phyloP scores from a whole-genome alignment of 2,888 invertebrate genomes.

The Melanophora roralis region DNA sequence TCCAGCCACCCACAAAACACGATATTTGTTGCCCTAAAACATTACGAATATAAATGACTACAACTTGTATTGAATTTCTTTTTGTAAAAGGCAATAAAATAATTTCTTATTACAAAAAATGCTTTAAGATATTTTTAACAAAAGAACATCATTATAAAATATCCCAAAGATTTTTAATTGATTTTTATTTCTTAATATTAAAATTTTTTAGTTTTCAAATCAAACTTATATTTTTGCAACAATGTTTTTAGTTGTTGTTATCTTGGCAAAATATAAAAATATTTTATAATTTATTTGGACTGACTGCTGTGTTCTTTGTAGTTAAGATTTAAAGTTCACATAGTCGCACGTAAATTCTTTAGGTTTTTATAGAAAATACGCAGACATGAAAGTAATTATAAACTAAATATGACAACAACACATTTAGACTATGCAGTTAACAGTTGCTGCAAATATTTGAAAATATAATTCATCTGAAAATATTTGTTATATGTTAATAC shows the following conservation, averaged over 20 bases:
- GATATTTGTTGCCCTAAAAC: conserved; percentile 48
- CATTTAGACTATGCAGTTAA: conserved; percentile 27
- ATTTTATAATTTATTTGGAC: conserved; percentile 42
- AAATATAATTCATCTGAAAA: too few species aligned
- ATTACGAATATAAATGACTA: conserved; percentile 1
- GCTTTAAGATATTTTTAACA: neutral
- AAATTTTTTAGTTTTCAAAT: neutral
- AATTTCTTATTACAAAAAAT: neutral
- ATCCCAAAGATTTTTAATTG: conserved; percentile 36
- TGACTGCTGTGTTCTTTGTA: neutral
- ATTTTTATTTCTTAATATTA: conserved; percentile 27
- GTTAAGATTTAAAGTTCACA: conserved; percentile 8
- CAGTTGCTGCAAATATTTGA: neutral
- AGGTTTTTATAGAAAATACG: conserved; percentile 24
- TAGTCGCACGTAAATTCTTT: conserved; percentile 46
- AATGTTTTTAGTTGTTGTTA: neutral
- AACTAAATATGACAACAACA: conserved; percentile 34
- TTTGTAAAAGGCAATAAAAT: neutral
- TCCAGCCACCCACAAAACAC: conserved; percentile 55
- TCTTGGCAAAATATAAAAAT: conserved; percentile 6
- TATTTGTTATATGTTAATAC: too few species aligned
- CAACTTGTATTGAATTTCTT: neutral
- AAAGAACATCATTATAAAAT: conserved; percentile 3
- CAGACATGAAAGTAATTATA: conserved; percentile 51
- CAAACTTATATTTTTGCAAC: conserved; percentile 19